phyloP scores from a whole-genome alignment of 1,140 invertebrate genomes.

The Parapsyche elsis region DNA sequence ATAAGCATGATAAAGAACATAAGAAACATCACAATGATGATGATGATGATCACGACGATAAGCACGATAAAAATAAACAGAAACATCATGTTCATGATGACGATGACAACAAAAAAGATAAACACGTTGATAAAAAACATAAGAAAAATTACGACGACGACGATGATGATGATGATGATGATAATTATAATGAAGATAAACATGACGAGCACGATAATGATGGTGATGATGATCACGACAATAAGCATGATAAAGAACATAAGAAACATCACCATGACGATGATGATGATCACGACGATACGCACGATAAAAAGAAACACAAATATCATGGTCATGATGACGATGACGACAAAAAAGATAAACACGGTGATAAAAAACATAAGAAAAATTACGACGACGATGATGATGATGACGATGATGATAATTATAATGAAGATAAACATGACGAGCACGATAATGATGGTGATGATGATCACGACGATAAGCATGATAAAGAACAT shows the following conservation, averaged over 20 bases:
- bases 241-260: not conserved
- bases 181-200: not conserved
- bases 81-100: not conserved
- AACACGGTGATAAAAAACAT: not conserved
- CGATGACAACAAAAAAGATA: not conserved
- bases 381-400: not conserved
- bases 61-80: not conserved
- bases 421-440: not conserved
- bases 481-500: not conserved
- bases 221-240: not conserved
- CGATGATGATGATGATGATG: not conserved
- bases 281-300: constrained; percentile 14
- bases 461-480: not conserved
- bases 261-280: not conserved
- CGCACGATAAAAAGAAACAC: not conserved
- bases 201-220: not conserved
- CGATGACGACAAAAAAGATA: not conserved
- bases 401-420: constrained; percentile 8
- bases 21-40: not conserved
- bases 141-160: not conserved
- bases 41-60: not conserved
- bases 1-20: not conserved
- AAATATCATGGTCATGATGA: not conserved
- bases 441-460: not conserved
- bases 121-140: not conserved